These are phyloP conservation scores for Frankliniella intonsa DNA, from an alignment of 2,888 invertebrate species.

Conservation along the genomic window DNA sequence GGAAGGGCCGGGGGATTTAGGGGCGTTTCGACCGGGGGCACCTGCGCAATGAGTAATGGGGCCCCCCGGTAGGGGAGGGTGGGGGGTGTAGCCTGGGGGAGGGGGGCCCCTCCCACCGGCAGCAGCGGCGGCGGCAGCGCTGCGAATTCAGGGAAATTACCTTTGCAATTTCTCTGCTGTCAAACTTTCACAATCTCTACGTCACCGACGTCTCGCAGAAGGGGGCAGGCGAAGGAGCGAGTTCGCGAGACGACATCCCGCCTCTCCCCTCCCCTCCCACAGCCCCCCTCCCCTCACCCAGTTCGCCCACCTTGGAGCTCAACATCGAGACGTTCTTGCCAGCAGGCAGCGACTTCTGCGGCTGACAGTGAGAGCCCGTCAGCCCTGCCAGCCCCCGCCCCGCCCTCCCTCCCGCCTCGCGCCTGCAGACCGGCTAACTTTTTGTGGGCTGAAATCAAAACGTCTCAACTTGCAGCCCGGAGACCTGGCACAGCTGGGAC, in stretches of 20 bases:
- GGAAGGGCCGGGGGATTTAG: background rate
- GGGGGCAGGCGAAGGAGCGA: background rate
- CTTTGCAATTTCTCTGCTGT: slow-evolving; percentile 26
- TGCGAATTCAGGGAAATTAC: slow-evolving; percentile 14
- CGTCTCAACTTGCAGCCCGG: too few relatives aligned
- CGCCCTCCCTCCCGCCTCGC: background rate
- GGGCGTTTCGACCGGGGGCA: background rate
- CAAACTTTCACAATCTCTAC: slow-evolving; percentile 23
- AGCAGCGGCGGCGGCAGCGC: background rate
- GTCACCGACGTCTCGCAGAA: background rate
- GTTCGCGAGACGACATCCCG: background rate
- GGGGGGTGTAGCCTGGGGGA: background rate
- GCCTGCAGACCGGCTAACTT: too few relatives aligned
- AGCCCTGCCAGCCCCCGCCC: background rate
- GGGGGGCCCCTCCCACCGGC: background rate
- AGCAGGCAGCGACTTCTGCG: background rate
- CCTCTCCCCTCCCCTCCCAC: background rate
- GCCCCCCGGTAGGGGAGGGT: background rate
- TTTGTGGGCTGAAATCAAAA: too few relatives aligned
- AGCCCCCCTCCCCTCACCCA: background rate
- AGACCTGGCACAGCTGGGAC: too few relatives aligned
- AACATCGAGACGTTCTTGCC: background rate
- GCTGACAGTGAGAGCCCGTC: background rate
- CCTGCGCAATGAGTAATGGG: background rate
- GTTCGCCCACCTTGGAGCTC: background rate